A percentile compares a stretch with the other conserved stretches of the same genome.
These are phyloP conservation scores for Leuctra nigra DNA, from an alignment of 2,888 invertebrate genomes.

Conservation along the genomic window DNA sequence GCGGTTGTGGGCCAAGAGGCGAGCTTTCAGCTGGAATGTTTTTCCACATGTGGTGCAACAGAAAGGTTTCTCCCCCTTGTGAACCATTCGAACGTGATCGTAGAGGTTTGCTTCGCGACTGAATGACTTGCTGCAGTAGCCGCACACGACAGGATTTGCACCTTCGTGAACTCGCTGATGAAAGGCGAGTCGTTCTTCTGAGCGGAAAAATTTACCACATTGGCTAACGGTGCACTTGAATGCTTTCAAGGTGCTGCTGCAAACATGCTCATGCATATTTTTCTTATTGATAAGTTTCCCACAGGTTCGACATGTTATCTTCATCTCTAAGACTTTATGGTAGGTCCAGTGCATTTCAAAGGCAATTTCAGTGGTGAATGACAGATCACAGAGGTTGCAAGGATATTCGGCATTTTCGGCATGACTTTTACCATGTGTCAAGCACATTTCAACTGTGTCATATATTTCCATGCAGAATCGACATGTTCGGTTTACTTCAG, in stretches of 20 bases:
- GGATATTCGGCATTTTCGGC: constrained; percentile 21
- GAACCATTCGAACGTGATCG: constrained; percentile 26
- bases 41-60: constrained; percentile 25
- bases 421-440: constrained; percentile 23
- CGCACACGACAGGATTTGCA: constrained; percentile 23
- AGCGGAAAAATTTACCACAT: constrained; percentile 28
- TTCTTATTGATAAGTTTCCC: constrained; percentile 17
- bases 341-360: constrained; percentile 23
- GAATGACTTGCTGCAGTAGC: constrained; percentile 28
- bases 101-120: constrained; percentile 23
- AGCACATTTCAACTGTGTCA: constrained; percentile 20
- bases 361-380: constrained; percentile 19
- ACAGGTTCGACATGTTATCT: constrained; percentile 22
- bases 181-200: constrained; percentile 27
- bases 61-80: constrained; percentile 26
- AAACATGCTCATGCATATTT: constrained; percentile 19
- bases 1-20: constrained; percentile 27
- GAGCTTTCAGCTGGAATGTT: constrained; percentile 24
- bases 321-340: constrained; percentile 12
- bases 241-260: constrained; percentile 10
- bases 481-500: constrained; percentile 12
- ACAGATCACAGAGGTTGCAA: constrained; percentile 24
- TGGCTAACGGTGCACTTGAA: constrained; percentile 21
- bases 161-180: constrained; percentile 26
- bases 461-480: constrained; percentile 24